Percentiles rank a stretch among this genome's conserved stretches.
These are phyloP conservation scores for Drosophila athabasca DNA, from an alignment of 1,140 invertebrate genomes.

Conservation along the genomic window DNA sequence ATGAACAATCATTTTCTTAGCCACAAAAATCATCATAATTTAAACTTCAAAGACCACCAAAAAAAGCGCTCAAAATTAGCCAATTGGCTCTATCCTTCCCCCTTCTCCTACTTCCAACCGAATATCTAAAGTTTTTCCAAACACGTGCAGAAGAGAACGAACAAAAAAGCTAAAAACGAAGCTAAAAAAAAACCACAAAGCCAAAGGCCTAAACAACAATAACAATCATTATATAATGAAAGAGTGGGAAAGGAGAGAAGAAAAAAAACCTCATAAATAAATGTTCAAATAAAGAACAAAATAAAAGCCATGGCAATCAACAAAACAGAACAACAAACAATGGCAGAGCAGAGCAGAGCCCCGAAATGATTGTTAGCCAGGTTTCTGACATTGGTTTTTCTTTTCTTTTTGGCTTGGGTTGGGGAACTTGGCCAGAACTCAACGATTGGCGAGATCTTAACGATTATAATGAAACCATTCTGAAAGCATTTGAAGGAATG, in stretches of 20 bases:
- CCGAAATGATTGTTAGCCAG: slow-evolving; percentile 43
- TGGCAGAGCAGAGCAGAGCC: slow-evolving; percentile 37
- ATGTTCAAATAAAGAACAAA: slow-evolving; percentile 63
- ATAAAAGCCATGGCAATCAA: slow-evolving; percentile 31
- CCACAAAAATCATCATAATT: slow-evolving; percentile 7
- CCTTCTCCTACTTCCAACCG: background rate
- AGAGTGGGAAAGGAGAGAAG: slow-evolving; percentile 11
- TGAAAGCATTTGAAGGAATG: slow-evolving; percentile 45
- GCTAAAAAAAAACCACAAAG: slow-evolving; percentile 31
- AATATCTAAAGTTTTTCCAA: slow-evolving; percentile 24
- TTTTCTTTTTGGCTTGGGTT: slow-evolving; percentile 1
- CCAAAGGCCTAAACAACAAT: slow-evolving; percentile 51
- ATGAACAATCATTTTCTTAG: background rate
- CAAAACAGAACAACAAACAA: slow-evolving; percentile 37
- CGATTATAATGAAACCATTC: slow-evolving; percentile 63
- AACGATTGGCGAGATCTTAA: slow-evolving; percentile 38
- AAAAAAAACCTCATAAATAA: slow-evolving; percentile 56
- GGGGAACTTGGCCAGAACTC: slow-evolving; percentile 35
- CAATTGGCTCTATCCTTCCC: slow-evolving; percentile 15
- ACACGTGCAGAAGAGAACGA: slow-evolving; percentile 49
- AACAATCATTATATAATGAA: slow-evolving; percentile 65
- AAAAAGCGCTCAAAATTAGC: background rate
- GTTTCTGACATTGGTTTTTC: slow-evolving; percentile 42
- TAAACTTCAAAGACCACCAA: slow-evolving; percentile 2
- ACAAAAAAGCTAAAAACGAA: slow-evolving; percentile 33